Conservation (phyloP, 2,797 vertebrate genomes). For the Sebastes matsubarae region DNA sequence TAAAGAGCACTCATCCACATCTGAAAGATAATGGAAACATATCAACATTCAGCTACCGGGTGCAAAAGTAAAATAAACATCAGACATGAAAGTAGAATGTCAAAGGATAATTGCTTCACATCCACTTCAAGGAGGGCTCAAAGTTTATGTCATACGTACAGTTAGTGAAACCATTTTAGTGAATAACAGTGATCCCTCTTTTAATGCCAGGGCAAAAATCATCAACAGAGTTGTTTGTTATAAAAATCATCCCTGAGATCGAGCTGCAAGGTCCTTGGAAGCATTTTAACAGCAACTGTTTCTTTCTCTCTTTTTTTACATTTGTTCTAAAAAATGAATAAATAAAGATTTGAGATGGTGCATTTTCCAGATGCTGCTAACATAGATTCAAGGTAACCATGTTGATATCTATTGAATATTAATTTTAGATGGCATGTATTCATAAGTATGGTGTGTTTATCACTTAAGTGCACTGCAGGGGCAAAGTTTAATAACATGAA, state of each 20-base stretch:
- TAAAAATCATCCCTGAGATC: background rate
- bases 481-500: background rate
- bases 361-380: background rate
- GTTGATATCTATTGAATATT: background rate
- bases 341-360: background rate
- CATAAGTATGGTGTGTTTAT: background rate
- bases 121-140: conserved; percentile 16
- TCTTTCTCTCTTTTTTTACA: background rate
- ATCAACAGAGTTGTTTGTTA: conserved; percentile 6
- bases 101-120: conserved; percentile 57
- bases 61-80: background rate
- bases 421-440: background rate
- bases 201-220: conserved; percentile 9
- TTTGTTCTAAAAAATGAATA: background rate
- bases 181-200: conserved; percentile 7
- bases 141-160: background rate
- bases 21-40: conserved; percentile 80
- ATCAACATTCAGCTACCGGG: conserved; percentile 33
- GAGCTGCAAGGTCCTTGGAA: background rate
- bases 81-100: conserved; percentile 40
- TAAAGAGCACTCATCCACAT: conserved; percentile 92
- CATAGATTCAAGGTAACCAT: background rate
- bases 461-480: background rate
- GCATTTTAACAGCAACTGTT: background rate
- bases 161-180: conserved; percentile 3